A percentile compares a stretch with the other conserved stretches of the same genome.
Evolutionary conservation across 2,797 vertebrate species (phyloP).

Genomic region (Pelochelys cantorii): DNA sequence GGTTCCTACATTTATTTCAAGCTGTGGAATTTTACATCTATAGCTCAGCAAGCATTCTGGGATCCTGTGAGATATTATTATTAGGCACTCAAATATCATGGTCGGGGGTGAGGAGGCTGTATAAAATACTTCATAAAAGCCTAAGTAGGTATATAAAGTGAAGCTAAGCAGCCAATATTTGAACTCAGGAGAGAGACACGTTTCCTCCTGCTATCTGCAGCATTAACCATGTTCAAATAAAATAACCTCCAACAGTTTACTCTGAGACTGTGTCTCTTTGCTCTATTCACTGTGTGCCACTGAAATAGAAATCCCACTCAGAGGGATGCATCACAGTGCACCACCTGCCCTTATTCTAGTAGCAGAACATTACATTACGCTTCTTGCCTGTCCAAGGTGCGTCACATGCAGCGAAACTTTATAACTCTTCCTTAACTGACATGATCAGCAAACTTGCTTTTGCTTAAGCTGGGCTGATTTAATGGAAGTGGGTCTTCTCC

Average conservation of each 20-base stretch:
- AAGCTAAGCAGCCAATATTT: neutral
- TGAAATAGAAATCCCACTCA: neutral
- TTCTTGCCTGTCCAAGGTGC: neutral
- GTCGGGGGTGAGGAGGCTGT: neutral
- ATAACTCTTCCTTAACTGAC: neutral
- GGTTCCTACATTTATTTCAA: no score
- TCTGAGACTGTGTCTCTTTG: no score
- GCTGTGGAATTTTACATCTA: no score
- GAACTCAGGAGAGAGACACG: neutral
- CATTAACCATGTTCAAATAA: neutral
- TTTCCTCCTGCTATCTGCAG: neutral
- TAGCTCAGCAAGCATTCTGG: neutral
- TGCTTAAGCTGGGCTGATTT: neutral
- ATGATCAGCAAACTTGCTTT: neutral
- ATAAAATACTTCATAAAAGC: neutral
- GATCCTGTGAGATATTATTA: neutral
- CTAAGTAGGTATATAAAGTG: neutral
- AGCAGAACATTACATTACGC: neutral
- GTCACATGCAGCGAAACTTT: neutral
- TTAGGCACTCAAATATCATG: neutral
- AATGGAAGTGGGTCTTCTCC: neutral
- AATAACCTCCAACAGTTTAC: neutral
- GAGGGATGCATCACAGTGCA: neutral
- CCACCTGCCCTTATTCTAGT: neutral
- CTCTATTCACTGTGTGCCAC: neutral